Evolutionary conservation across 2,888 invertebrate genomes (phyloP).

Genomic region (Coelinius sp.): DNA sequence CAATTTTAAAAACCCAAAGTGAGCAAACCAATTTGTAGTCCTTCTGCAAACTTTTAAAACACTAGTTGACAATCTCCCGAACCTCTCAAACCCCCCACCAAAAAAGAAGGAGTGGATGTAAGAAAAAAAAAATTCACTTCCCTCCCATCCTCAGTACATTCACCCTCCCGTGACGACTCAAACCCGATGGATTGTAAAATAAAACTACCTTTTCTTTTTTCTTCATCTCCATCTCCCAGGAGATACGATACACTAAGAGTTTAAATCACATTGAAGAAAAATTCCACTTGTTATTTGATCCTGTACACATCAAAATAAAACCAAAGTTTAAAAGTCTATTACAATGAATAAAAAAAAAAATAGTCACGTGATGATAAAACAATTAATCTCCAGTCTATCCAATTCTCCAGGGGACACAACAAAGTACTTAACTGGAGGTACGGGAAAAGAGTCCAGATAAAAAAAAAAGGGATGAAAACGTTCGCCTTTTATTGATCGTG

Average conservation of each 20-base stretch:
- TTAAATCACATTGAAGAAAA: slow-evolving; percentile 69
- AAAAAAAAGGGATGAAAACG: slow-evolving; percentile 5
- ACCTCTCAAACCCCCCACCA: slow-evolving; percentile 41
- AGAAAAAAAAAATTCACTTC: slow-evolving; percentile 1
- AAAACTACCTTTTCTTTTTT: slow-evolving; percentile 70
- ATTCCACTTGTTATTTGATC: slow-evolving; percentile 40
- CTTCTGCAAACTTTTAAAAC: slow-evolving; percentile 71
- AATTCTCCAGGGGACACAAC: slow-evolving; percentile 11
- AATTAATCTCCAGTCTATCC: slow-evolving; percentile 27
- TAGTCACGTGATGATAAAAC: slow-evolving; percentile 5
- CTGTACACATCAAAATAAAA: background rate
- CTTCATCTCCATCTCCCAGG: slow-evolving; percentile 53
- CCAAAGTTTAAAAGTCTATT: background rate
- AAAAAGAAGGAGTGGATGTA: slow-evolving; percentile 7
- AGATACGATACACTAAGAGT: slow-evolving; percentile 54
- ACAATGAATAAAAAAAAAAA: background rate
- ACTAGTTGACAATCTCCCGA: slow-evolving; percentile 69
- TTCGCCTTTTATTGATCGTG: slow-evolving; percentile 40
- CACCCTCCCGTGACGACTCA: slow-evolving; percentile 56
- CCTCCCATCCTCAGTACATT: slow-evolving; percentile 34
- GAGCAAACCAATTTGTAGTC: slow-evolving; percentile 72
- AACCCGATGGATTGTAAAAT: slow-evolving; percentile 70
- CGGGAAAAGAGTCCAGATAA: background rate
- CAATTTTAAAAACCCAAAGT: slow-evolving; percentile 68
- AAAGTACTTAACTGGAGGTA: slow-evolving; percentile 20